Conservation (phyloP, 1,140 invertebrate genomes). For the Caenorhabditis briggsae region DNA sequence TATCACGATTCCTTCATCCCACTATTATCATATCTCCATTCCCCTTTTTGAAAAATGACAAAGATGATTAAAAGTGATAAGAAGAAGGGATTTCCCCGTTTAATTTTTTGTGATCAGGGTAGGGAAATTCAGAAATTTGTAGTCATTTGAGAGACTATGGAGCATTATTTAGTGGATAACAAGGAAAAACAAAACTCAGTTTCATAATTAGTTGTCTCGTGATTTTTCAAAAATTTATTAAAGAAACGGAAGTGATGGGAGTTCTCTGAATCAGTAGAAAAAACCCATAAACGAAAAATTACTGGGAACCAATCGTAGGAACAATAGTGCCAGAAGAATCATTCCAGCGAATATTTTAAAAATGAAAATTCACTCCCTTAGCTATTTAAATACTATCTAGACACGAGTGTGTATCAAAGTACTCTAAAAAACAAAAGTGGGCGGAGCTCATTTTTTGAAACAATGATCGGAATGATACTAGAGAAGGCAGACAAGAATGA, state of each 20-base stretch:
- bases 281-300: no score
- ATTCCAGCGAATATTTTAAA: not conserved
- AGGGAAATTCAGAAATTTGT: not conserved
- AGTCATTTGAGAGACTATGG: not conserved
- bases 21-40: no score
- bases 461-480: conserved; percentile 26
- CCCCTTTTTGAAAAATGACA: no score
- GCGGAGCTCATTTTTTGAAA: not conserved
- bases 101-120: no score
- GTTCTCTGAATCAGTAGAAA: no score
- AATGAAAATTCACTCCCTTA: not conserved
- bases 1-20: no score
- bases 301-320: no score
- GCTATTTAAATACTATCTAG: not conserved
- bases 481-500: not conserved
- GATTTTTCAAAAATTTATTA: no score
- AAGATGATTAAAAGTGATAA: no score
- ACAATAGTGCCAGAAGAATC: not conserved
- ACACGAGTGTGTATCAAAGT: not conserved
- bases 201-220: no score
- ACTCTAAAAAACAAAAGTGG: not conserved
- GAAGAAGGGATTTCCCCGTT: not conserved
- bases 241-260: no score
- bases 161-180: not conserved
- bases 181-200: not conserved